These are phyloP conservation scores for Phoeniculus purpureus DNA, from an alignment of 2,797 vertebrate species.

Conservation along the genomic window DNA sequence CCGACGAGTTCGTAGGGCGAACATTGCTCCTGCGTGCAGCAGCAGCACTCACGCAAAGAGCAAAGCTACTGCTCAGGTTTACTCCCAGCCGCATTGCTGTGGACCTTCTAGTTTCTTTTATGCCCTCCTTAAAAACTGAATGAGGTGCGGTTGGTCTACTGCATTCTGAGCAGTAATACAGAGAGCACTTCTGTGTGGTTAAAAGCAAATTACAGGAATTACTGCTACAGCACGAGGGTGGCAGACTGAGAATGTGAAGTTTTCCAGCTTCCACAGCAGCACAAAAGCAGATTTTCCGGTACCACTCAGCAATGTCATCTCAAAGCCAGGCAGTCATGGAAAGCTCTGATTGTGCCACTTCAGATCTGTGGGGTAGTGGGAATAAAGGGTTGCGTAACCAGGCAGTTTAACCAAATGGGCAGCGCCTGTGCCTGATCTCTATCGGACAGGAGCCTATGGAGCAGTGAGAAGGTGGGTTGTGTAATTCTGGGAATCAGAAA, in stretches of 20 bases:
- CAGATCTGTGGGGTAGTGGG: neutral
- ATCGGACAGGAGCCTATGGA: neutral
- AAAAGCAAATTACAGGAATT: neutral
- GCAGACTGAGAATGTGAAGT: neutral
- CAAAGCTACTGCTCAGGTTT: neutral
- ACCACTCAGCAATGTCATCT: neutral
- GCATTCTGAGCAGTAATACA: neutral
- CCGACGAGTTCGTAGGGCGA: rapidly evolving
- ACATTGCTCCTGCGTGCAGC: neutral
- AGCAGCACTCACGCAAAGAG: neutral
- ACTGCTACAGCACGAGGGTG: neutral
- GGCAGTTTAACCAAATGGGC: neutral
- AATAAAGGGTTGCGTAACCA: neutral
- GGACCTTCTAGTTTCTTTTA: neutral
- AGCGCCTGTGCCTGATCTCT: neutral
- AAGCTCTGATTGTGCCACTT: constrained; percentile 10
- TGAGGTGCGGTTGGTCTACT: neutral
- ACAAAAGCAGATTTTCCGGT: neutral
- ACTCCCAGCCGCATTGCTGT: neutral
- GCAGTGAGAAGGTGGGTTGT: neutral
- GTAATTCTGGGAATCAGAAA: neutral
- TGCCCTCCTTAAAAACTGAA: neutral
- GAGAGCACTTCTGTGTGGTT: neutral
- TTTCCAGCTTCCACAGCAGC: neutral
- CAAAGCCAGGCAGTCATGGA: constrained; percentile 7